Percentiles rank a stretch among this genome's conserved stretches.
These are phyloP conservation scores for Eupithecia subumbrata DNA, from an alignment of 2,888 invertebrate species.

Conservation along the genomic window DNA sequence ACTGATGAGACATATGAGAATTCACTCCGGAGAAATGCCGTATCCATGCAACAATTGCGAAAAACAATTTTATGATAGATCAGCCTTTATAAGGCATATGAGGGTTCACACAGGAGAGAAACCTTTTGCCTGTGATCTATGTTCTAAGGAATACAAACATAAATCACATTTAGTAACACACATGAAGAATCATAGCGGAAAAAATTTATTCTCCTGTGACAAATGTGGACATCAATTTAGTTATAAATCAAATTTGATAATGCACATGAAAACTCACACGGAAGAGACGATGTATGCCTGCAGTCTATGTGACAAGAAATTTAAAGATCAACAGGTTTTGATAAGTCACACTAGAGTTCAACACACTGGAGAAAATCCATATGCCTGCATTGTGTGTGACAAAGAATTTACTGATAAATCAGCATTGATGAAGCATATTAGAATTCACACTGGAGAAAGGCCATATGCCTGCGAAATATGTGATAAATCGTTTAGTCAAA, in stretches of 20 bases:
- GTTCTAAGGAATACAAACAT: conserved; percentile 18
- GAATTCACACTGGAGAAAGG: background rate
- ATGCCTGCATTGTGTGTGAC: background rate
- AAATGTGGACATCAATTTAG: background rate
- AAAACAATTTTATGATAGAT: conserved; percentile 5
- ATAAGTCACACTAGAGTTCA: background rate
- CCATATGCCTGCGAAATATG: background rate
- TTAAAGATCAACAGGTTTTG: background rate
- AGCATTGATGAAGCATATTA: background rate
- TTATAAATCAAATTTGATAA: conserved; percentile 4
- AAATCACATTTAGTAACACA: conserved; percentile 28
- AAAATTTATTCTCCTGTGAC: conserved; percentile 1
- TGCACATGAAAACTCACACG: conserved; percentile 8
- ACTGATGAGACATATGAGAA: conserved; percentile 1
- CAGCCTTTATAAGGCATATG: background rate
- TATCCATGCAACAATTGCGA: conserved; percentile 1
- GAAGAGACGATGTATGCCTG: background rate
- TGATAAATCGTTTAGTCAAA: background rate
- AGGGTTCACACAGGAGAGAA: background rate
- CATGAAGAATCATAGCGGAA: conserved; percentile 52
- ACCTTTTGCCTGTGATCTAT: conserved; percentile 9
- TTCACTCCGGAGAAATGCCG: background rate
- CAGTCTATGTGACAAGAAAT: background rate
- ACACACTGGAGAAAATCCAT: conserved; percentile 11
- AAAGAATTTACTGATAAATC: conserved; percentile 2